These are phyloP conservation scores for Tigriopus japonicus DNA, from an alignment of 1,140 invertebrate species.

Conservation along the genomic window DNA sequence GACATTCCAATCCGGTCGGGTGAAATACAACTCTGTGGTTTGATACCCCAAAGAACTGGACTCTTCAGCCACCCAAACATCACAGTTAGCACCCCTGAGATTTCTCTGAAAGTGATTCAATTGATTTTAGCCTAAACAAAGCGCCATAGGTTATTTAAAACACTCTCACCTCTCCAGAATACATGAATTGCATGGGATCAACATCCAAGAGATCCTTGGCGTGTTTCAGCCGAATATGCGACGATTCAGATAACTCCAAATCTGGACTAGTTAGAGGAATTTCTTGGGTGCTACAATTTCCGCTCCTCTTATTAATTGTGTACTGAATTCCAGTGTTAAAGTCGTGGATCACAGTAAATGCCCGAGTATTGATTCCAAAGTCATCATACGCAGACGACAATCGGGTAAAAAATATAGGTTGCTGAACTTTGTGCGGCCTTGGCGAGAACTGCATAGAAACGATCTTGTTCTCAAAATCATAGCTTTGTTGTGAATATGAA, in stretches of 20 bases:
- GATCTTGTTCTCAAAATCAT: background rate
- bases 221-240: background rate
- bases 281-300: background rate
- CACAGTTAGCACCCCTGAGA: background rate
- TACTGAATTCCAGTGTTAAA: background rate
- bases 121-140: background rate
- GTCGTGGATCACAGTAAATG: background rate
- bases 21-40: background rate
- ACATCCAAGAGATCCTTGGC: background rate
- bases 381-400: too few species aligned
- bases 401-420: background rate
- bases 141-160: too few species aligned
- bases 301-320: background rate
- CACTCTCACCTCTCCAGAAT: background rate
- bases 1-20: background rate
- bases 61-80: background rate
- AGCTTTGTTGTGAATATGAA: background rate
- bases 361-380: background rate
- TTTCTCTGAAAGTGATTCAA: background rate
- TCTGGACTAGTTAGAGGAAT: background rate
- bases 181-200: background rate
- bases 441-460: background rate
- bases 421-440: background rate
- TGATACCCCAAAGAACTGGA: background rate
- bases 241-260: background rate